These are phyloP conservation scores for Girardinichthys multiradiatus DNA, from an alignment of 2,113 vertebrate species.

Conservation along the genomic window DNA sequence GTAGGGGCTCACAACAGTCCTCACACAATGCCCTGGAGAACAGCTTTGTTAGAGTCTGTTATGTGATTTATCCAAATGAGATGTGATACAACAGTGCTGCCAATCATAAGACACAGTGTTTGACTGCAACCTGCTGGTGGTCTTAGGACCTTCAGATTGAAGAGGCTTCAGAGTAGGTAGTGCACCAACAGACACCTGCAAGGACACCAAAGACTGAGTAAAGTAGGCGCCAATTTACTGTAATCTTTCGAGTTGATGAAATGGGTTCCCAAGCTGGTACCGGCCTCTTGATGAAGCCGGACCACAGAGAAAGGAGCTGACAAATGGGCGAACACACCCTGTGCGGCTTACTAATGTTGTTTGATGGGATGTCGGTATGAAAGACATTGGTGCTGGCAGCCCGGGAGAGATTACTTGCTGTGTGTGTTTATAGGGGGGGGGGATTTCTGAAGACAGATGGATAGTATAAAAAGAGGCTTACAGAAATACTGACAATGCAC, in stretches of 20 bases:
- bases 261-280: constrained; percentile 54
- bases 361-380: constrained; percentile 45
- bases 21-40: constrained; percentile 39
- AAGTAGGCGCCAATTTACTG: constrained; percentile 67
- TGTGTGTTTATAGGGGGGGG: constrained; percentile 56
- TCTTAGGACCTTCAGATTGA: constrained; percentile 39
- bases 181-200: constrained; percentile 24
- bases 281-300: constrained; percentile 54
- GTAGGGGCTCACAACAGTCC: not conserved
- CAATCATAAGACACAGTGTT: constrained; percentile 62
- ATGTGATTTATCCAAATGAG: constrained; percentile 41
- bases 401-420: constrained; percentile 65
- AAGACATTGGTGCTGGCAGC: constrained; percentile 50
- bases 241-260: constrained; percentile 76
- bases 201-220: constrained; percentile 58
- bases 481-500: constrained; percentile 49
- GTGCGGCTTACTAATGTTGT: constrained; percentile 52
- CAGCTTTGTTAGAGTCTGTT: constrained; percentile 45
- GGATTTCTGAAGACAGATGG: constrained; percentile 58
- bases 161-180: constrained; percentile 25
- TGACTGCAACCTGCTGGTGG: constrained; percentile 59
- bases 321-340: constrained; percentile 48
- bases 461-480: constrained; percentile 59
- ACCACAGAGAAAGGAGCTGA: constrained; percentile 52
- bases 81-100: constrained; percentile 63